Percentiles rank a stretch among this genome's conserved stretches.
Conservation (phyloP, 2,113 vertebrate species). For the Pterocles gutturalis region DNA sequence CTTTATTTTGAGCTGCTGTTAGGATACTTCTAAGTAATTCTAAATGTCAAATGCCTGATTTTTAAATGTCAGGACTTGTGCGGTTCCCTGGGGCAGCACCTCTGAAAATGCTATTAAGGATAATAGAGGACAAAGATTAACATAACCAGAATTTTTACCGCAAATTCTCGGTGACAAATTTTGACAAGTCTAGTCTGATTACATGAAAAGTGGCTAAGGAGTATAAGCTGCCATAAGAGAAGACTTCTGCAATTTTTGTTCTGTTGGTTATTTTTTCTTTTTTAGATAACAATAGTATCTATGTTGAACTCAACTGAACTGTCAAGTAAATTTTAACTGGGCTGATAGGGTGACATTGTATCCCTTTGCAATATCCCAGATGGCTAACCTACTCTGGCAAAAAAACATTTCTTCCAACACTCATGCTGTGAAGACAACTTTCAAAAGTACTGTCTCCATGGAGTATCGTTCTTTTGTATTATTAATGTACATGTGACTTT, state of each 20-base stretch:
- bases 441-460: background rate
- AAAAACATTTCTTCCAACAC: background rate
- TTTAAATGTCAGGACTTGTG: conserved; percentile 31
- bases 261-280: conserved; percentile 1
- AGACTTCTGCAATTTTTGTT: background rate
- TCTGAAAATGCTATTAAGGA: conserved; percentile 45
- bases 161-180: background rate
- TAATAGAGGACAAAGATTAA: conserved; percentile 34
- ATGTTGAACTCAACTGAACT: conserved; percentile 11
- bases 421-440: background rate
- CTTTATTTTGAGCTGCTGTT: conserved; percentile 21
- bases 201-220: background rate
- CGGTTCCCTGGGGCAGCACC: background rate
- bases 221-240: background rate
- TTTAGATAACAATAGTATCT: background rate
- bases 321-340: conserved; percentile 6
- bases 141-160: conserved; percentile 9
- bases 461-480: background rate
- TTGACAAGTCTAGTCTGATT: background rate
- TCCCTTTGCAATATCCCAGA: background rate
- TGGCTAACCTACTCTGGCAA: background rate
- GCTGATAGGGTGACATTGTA: background rate
- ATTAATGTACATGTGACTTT: background rate
- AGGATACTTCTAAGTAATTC: conserved; percentile 13
- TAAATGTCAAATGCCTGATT: conserved; percentile 36